phyloP scores from a whole-genome alignment of 2,113 vertebrate species.

The Saccopteryx leptura region DNA sequence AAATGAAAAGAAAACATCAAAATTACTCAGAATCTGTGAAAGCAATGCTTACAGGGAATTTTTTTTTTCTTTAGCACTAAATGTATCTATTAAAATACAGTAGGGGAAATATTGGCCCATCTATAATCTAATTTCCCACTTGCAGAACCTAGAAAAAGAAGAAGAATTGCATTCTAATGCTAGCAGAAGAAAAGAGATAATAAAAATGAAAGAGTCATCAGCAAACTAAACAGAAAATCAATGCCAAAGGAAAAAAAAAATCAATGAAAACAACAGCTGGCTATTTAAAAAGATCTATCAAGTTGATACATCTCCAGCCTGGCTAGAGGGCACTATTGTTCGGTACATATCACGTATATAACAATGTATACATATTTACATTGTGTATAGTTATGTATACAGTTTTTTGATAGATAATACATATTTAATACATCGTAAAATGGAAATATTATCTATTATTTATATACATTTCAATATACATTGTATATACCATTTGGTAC shows the following conservation, averaged over 20 bases:
- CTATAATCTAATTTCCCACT: neutral
- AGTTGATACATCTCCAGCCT: neutral
- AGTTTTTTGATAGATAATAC: no score
- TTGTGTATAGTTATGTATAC: neutral
- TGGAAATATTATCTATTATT: neutral
- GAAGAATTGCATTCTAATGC: neutral
- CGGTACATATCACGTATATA: no score
- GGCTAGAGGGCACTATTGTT: rapidly evolving
- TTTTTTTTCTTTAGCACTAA: neutral
- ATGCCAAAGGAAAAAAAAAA: neutral
- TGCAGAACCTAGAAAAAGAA: neutral
- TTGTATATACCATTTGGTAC: no score
- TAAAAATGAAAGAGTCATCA: neutral
- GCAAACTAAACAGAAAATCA: neutral
- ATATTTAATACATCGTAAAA: no score
- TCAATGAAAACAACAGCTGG: neutral
- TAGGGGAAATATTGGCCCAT: neutral
- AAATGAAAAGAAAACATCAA: neutral
- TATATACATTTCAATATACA: neutral
- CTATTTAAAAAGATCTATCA: neutral
- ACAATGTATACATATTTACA: neutral
- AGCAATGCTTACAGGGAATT: neutral
- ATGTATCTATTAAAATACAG: neutral
- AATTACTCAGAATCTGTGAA: neutral
- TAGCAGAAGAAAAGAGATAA: neutral